Evolutionary conservation across 2,797 vertebrate species (phyloP).

Genomic region (Cercopithecus diana): DNA sequence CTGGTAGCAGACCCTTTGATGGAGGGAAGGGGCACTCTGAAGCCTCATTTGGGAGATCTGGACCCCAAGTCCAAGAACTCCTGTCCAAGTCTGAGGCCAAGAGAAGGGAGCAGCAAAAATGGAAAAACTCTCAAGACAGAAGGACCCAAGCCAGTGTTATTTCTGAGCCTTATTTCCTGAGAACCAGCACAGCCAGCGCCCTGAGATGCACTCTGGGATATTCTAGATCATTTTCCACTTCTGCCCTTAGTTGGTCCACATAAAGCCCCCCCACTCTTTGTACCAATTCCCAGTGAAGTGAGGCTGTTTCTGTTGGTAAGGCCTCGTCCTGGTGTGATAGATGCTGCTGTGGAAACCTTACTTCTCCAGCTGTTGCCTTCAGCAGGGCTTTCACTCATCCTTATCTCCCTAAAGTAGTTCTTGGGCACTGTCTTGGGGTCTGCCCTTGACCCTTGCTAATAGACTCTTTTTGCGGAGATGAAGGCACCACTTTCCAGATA

Average conservation of each 20-base stretch:
- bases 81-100: neutral
- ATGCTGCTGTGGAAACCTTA: fast-evolving
- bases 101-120: neutral
- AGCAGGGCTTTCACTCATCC: too few relatives aligned
- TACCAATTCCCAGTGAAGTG: fast-evolving
- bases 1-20: fast-evolving
- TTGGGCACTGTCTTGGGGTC: neutral
- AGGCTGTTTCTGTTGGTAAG: neutral
- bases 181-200: fast-evolving
- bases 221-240: neutral
- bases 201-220: fast-evolving
- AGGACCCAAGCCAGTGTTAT: too few relatives aligned
- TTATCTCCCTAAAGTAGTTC: neutral
- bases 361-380: neutral
- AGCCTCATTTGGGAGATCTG: neutral
- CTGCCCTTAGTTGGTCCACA: fast-evolving
- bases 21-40: neutral
- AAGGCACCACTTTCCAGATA: neutral
- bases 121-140: neutral
- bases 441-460: neutral
- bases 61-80: neutral
- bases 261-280: fast-evolving
- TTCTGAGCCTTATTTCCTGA: neutral
- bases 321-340: neutral
- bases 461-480: neutral